These are phyloP conservation scores for Gyps fulvus DNA, from an alignment of 2,113 vertebrate species.

Conservation along the genomic window DNA sequence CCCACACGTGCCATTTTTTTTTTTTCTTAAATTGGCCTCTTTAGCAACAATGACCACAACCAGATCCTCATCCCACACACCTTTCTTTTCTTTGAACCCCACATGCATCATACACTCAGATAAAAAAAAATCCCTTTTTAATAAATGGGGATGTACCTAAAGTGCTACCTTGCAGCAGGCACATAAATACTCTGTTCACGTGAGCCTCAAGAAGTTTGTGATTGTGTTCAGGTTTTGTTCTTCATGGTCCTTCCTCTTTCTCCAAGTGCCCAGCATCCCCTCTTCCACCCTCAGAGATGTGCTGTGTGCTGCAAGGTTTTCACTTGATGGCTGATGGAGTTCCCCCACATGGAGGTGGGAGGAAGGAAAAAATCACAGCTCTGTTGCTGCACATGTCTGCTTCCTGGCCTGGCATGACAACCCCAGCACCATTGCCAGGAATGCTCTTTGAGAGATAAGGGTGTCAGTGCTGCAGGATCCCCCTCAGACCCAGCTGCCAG, in stretches of 20 bases:
- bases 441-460: neutral
- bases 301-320: neutral
- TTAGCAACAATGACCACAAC: neutral
- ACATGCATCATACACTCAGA: neutral
- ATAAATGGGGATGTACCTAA: neutral
- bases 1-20: neutral
- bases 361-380: neutral
- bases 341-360: neutral
- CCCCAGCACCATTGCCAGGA: neutral
- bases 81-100: neutral
- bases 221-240: neutral
- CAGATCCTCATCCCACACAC: neutral
- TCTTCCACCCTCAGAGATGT: neutral
- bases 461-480: neutral
- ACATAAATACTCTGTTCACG: accelerated
- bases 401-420: neutral
- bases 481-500: conserved; percentile 1
- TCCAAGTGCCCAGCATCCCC: neutral
- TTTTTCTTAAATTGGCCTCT: neutral
- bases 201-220: neutral
- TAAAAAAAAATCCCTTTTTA: neutral
- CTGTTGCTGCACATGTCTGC: neutral
- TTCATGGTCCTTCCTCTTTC: neutral
- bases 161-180: neutral
- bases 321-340: neutral